Evolutionary conservation across 2,888 invertebrate genomes (phyloP).

Genomic region (Apamea anceps): DNA sequence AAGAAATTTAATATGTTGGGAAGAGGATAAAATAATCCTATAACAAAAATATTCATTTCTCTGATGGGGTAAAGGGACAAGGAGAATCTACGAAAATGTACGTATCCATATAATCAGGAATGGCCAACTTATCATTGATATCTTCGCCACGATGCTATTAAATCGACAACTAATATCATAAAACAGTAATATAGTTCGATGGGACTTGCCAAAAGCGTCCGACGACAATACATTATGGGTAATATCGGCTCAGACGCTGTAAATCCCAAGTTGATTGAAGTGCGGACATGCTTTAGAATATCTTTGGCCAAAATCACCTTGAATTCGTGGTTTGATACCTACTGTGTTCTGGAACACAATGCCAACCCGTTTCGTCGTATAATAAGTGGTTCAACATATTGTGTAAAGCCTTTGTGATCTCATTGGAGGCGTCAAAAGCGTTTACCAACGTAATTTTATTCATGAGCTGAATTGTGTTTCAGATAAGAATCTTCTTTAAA

Average conservation of each 20-base stretch:
- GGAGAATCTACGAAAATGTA: slow-evolving; percentile 5
- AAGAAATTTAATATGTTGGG: slow-evolving; percentile 42
- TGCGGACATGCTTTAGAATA: slow-evolving; percentile 77
- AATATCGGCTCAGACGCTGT: slow-evolving; percentile 61
- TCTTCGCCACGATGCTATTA: slow-evolving; percentile 49
- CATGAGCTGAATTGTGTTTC: slow-evolving; percentile 57
- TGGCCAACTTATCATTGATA: slow-evolving; percentile 50
- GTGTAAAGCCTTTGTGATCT: slow-evolving; percentile 71
- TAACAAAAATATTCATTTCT: slow-evolving; percentile 47
- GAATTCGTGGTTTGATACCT: slow-evolving; percentile 68
- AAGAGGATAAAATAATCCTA: slow-evolving; percentile 22
- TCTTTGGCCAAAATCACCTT: slow-evolving; percentile 81
- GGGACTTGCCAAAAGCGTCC: slow-evolving; percentile 56
- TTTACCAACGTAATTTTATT: slow-evolving; percentile 65
- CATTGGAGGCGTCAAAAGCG: slow-evolving; percentile 65
- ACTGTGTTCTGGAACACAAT: slow-evolving; percentile 67
- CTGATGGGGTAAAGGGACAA: slow-evolving; percentile 14
- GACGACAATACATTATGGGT: slow-evolving; percentile 59
- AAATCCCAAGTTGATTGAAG: slow-evolving; percentile 69
- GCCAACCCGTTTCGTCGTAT: slow-evolving; percentile 71
- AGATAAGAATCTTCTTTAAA: slow-evolving; percentile 53
- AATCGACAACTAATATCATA: slow-evolving; percentile 60
- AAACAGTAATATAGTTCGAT: slow-evolving; percentile 47
- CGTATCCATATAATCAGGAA: slow-evolving; percentile 33
- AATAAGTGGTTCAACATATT: slow-evolving; percentile 67